These are phyloP conservation scores for Caenorhabditis brenneri DNA, from an alignment of 1,140 invertebrate genomes.

Conservation along the genomic window DNA sequence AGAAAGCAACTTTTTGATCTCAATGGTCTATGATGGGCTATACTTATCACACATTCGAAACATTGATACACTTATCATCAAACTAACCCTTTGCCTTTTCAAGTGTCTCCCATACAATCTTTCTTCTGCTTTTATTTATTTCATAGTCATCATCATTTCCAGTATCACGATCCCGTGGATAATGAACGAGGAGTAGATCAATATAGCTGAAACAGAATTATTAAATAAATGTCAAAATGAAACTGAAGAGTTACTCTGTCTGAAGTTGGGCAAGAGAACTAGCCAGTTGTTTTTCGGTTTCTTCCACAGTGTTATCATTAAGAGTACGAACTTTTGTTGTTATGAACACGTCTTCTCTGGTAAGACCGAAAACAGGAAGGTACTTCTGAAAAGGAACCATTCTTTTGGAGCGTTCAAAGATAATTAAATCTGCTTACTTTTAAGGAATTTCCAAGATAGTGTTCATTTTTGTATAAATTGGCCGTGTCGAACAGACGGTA, in stretches of 20 bases:
- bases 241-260: constrained; percentile 34
- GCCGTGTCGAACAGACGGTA: constrained; percentile 10
- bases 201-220: constrained; percentile 40
- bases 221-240: background rate
- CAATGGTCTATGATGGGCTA: background rate
- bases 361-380: constrained; percentile 69
- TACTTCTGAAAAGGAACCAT: constrained; percentile 57
- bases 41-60: too few relatives aligned
- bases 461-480: constrained; percentile 23
- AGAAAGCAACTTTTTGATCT: background rate
- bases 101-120: constrained; percentile 44
- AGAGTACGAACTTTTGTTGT: constrained; percentile 74
- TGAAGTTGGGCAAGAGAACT: constrained; percentile 47
- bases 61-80: background rate
- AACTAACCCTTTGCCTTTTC: constrained; percentile 43
- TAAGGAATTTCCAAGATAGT: background rate
- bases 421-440: too few relatives aligned
- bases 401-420: background rate
- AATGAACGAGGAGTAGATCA: constrained; percentile 53
- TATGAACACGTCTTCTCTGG: constrained; percentile 72
- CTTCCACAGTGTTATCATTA: constrained; percentile 30
- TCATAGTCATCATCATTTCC: constrained; percentile 40
- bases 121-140: constrained; percentile 35
- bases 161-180: constrained; percentile 53
- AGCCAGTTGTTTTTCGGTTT: constrained; percentile 21